Conservation (phyloP, 2,797 vertebrate species). For the Sebastes melanostomus region DNA sequence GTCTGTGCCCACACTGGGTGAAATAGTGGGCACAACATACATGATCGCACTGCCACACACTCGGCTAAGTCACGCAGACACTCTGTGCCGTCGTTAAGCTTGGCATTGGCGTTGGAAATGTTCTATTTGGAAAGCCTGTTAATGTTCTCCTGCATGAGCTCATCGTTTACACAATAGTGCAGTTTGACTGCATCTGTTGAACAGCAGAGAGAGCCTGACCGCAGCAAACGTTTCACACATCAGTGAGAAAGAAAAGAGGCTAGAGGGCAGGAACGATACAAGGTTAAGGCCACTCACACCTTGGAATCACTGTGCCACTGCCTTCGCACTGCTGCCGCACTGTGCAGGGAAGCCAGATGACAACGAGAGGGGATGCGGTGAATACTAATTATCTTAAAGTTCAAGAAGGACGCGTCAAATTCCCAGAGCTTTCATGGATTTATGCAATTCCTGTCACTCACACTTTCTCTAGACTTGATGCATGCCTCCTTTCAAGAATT, state of each 20-base stretch:
- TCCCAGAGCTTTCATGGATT: not conserved
- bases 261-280: constrained; percentile 30
- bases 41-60: not conserved
- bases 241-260: constrained; percentile 17
- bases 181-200: constrained; percentile 3
- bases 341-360: constrained; percentile 23
- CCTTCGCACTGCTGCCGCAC: constrained; percentile 26
- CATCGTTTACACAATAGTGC: constrained; percentile 26
- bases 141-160: constrained; percentile 40
- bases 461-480: not conserved
- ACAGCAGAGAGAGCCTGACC: not conserved
- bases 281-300: constrained; percentile 43
- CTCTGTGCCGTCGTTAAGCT: not conserved
- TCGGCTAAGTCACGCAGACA: not conserved
- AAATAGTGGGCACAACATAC: not conserved
- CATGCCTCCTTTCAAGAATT: not conserved
- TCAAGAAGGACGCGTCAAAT: constrained; percentile 13
- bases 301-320: constrained; percentile 24
- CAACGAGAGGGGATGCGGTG: not conserved
- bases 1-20: not conserved
- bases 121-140: constrained; percentile 19
- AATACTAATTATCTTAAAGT: constrained; percentile 60
- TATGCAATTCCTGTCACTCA: not conserved
- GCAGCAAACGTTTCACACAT: constrained; percentile 39
- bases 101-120: constrained; percentile 39